These are phyloP conservation scores for Lagodon rhomboides DNA, from an alignment of 2,797 vertebrate genomes.

Conservation along the genomic window DNA sequence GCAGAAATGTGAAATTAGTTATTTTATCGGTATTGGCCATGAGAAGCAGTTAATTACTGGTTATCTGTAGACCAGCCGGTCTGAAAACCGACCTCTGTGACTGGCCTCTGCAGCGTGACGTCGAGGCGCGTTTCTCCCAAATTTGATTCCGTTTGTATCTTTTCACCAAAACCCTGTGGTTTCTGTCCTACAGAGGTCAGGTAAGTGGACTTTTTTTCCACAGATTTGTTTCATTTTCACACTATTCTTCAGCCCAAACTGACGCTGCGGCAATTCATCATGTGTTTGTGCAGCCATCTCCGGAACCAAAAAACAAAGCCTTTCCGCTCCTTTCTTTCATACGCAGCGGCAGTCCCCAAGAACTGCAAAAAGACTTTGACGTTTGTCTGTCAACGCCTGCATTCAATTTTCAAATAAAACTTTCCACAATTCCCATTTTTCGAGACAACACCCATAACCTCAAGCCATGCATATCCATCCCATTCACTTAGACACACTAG, in stretches of 20 bases:
- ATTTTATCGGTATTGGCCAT: too few species aligned
- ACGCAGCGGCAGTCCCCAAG: too few species aligned
- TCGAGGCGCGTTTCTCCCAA: too few species aligned
- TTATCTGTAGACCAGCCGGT: too few species aligned
- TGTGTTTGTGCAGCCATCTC: background rate
- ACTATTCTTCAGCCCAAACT: background rate
- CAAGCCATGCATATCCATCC: constrained; percentile 70
- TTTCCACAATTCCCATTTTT: constrained; percentile 41
- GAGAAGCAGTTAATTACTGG: too few species aligned
- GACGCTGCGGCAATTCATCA: background rate
- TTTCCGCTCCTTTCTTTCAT: background rate
- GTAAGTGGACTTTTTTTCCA: background rate
- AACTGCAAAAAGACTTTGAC: background rate
- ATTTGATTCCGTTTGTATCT: too few species aligned
- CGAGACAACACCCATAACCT: constrained; percentile 59
- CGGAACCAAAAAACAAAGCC: background rate
- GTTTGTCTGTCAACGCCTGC: constrained; percentile 25
- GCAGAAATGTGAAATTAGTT: too few species aligned
- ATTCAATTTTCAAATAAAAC: constrained; percentile 44
- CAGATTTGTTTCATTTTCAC: background rate
- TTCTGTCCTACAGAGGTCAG: background rate
- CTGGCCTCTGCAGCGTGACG: too few species aligned
- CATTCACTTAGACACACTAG: constrained; percentile 65
- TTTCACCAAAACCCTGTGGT: too few species aligned
- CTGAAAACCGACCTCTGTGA: too few species aligned